A percentile compares a stretch with the other conserved stretches of the same genome.
phyloP scores from a whole-genome alignment of 2,113 vertebrate genomes.

The Myrmecobius fasciatus region DNA sequence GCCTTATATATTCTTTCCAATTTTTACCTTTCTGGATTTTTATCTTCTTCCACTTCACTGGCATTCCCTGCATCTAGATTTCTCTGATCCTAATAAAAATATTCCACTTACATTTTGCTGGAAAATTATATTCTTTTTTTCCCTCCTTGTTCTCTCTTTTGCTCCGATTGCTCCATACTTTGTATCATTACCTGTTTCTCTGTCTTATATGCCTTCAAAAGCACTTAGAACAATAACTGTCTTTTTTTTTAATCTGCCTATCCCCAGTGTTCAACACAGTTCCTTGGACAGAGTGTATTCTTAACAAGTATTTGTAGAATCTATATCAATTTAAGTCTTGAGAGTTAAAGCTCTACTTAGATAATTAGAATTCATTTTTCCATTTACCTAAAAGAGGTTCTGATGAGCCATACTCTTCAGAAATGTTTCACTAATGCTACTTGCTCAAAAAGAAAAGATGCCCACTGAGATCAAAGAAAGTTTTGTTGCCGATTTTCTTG shows the following conservation, averaged over 20 bases:
- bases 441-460: constrained; percentile 70
- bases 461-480: constrained; percentile 55
- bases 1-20: neutral
- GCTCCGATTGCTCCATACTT: neutral
- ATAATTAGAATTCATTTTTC: constrained; percentile 68
- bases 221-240: neutral
- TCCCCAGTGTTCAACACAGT: neutral
- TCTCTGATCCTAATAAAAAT: neutral
- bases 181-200: neutral
- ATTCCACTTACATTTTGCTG: neutral
- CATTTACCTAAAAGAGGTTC: constrained; percentile 71
- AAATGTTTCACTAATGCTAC: constrained; percentile 73
- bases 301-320: neutral
- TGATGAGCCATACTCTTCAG: constrained; percentile 51
- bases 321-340: constrained; percentile 53
- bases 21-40: neutral
- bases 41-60: neutral
- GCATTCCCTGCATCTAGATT: neutral
- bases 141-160: neutral
- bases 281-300: neutral
- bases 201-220: neutral
- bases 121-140: neutral
- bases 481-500: constrained; percentile 72
- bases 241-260: neutral
- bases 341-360: constrained; percentile 64